Evolutionary conservation across 2,113 vertebrate genomes (phyloP).

Genomic region (Centropristis striata): DNA sequence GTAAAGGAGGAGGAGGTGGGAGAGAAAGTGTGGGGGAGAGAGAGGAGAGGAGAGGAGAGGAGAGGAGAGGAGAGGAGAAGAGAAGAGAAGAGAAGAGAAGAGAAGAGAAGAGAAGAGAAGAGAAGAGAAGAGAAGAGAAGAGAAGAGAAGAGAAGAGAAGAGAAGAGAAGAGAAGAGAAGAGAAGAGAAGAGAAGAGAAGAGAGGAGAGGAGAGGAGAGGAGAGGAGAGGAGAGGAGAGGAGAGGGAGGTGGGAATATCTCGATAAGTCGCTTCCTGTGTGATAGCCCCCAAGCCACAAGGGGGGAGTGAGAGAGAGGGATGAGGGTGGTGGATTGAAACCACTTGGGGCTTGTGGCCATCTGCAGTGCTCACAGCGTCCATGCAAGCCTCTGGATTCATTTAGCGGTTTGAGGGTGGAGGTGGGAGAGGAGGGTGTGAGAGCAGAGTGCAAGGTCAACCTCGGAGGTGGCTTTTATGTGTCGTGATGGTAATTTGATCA

Average conservation of each 20-base stretch:
- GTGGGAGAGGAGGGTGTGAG: slow-evolving; percentile 24
- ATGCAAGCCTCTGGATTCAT: slow-evolving; percentile 59
- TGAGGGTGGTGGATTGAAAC: slow-evolving; percentile 24
- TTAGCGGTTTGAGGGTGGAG: slow-evolving; percentile 61
- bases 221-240: neutral
- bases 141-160: no score
- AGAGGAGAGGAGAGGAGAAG: neutral
- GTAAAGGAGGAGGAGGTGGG: slow-evolving; percentile 40
- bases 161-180: no score
- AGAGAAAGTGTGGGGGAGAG: no score
- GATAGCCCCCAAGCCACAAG: slow-evolving; percentile 59
- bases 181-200: no score
- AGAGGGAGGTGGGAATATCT: slow-evolving; percentile 64
- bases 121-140: no score
- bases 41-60: slow-evolving; percentile 18
- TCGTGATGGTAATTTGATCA: slow-evolving; percentile 46
- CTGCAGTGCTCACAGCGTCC: slow-evolving; percentile 37
- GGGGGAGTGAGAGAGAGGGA: slow-evolving; percentile 26
- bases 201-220: no score
- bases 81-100: neutral
- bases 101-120: no score
- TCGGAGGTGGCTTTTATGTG: slow-evolving; percentile 21
- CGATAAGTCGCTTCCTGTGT: slow-evolving; percentile 72
- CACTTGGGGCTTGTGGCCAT: slow-evolving; percentile 62
- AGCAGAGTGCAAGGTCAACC: slow-evolving; percentile 44